Conservation (phyloP, 1,140 invertebrate genomes). For the Anastrepha ludens region DNA sequence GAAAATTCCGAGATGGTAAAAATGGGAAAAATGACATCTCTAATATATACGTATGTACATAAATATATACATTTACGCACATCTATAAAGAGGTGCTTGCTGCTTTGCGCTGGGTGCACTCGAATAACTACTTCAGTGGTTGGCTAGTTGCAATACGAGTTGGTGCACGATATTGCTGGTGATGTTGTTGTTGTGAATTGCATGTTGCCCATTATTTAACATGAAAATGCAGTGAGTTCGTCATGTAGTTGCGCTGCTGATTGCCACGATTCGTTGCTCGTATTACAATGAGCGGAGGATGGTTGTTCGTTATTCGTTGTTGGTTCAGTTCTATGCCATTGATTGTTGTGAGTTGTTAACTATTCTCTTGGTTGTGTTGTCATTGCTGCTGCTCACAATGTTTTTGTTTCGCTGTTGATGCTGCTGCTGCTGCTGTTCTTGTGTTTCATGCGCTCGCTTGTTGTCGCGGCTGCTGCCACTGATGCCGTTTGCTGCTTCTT, state of each 20-base stretch:
- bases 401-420: not conserved
- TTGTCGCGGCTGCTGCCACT: not conserved
- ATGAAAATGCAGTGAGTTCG: constrained; percentile 48
- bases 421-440: not conserved
- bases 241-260: constrained; percentile 46
- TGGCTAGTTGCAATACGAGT: not conserved
- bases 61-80: not conserved
- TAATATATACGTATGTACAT: not conserved
- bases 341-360: constrained; percentile 21
- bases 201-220: constrained; percentile 35
- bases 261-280: constrained; percentile 35
- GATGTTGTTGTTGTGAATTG: not conserved
- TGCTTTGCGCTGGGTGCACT: not conserved
- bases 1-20: too few relatives aligned
- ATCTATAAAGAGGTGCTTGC: not conserved
- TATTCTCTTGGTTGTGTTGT: constrained; percentile 32
- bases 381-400: not conserved
- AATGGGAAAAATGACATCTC: too few relatives aligned
- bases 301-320: not conserved
- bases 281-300: too few relatives aligned
- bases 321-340: not conserved
- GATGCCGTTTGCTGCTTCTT: not conserved
- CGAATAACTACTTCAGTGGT: constrained; percentile 41
- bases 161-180: not conserved
- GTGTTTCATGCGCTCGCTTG: constrained; percentile 7